Evolutionary conservation across 1,140 invertebrate species (phyloP).

Genomic region (Heliconius himera): DNA sequence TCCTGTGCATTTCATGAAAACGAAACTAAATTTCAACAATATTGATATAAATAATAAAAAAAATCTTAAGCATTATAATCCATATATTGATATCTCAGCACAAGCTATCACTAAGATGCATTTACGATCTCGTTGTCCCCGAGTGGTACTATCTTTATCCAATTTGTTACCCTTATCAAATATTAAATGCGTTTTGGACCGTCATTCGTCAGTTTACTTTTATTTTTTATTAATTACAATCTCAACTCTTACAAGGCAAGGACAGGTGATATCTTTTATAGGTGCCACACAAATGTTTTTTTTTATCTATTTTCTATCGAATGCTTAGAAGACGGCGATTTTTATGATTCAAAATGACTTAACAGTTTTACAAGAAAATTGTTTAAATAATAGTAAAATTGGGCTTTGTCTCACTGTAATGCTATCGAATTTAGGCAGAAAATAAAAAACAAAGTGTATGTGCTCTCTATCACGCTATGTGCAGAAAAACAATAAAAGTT

Average conservation of each 20-base stretch:
- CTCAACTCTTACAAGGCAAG: constrained; percentile 41
- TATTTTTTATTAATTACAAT: constrained; percentile 78
- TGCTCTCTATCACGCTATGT: no score
- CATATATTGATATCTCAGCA: constrained; percentile 47
- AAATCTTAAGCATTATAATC: constrained; percentile 30
- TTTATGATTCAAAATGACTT: constrained; percentile 45
- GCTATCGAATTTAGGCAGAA: no score
- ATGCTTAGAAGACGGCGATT: constrained; percentile 28
- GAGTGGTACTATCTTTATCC: constrained; percentile 76
- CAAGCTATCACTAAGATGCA: constrained; percentile 77
- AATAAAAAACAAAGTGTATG: no score
- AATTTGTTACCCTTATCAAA: constrained; percentile 81
- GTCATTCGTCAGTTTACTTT: constrained; percentile 59
- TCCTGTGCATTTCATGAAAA: no score
- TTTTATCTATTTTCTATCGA: neutral
- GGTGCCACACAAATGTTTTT: neutral
- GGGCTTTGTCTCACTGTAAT: no score
- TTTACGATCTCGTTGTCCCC: constrained; percentile 78
- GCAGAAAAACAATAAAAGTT: no score
- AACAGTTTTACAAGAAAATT: neutral
- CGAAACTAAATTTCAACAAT: no score
- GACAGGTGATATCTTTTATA: constrained; percentile 50
- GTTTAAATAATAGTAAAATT: no score
- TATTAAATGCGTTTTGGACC: constrained; percentile 80
- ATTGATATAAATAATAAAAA: neutral